phyloP scores from a whole-genome alignment of 1,140 invertebrate species.

The Drosophila hydei region DNA sequence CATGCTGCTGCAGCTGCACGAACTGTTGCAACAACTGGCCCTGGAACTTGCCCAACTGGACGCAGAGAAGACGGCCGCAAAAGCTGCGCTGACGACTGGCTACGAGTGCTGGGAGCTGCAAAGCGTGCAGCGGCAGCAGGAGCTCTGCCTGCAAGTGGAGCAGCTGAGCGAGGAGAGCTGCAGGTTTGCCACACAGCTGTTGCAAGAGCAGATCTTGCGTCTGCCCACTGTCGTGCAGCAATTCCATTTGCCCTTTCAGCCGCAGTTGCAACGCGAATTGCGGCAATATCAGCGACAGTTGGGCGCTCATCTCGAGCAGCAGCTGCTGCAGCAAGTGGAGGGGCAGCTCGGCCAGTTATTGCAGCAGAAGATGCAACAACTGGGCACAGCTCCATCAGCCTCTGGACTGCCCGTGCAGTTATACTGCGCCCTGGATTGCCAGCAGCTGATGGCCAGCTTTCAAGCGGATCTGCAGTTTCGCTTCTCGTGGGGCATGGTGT shows the following conservation, averaged over 20 bases:
- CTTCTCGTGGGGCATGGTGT: constrained; percentile 94
- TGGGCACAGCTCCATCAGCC: constrained; percentile 85
- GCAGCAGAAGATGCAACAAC: constrained; percentile 89
- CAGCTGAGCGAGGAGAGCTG: constrained; percentile 96
- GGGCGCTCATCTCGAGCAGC: constrained; percentile 94
- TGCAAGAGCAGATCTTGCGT: constrained; percentile 97
- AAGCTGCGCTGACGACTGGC: not conserved
- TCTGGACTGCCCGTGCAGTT: constrained; percentile 94
- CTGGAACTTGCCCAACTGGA: constrained; percentile 86
- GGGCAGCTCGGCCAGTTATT: constrained; percentile 92
- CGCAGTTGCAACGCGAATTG: constrained; percentile 91
- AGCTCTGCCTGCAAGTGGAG: constrained; percentile 96
- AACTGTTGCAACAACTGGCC: constrained; percentile 88
- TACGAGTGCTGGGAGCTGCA: constrained; percentile 88
- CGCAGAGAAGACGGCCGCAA: constrained; percentile 4
- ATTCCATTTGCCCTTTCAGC: constrained; percentile 94
- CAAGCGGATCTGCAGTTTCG: constrained; percentile 97
- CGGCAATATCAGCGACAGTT: constrained; percentile 97
- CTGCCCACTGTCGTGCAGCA: constrained; percentile 94
- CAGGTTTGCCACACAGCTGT: constrained; percentile 92
- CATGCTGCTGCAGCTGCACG: constrained; percentile 90
- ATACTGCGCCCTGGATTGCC: constrained; percentile 95
- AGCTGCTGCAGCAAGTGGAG: constrained; percentile 93
- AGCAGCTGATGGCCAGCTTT: constrained; percentile 98
- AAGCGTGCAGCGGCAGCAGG: constrained; percentile 91